Evolutionary conservation across 35 echinoderm and acorn worm species (phyloP).

Genomic region (Lytechinus variegatus): DNA sequence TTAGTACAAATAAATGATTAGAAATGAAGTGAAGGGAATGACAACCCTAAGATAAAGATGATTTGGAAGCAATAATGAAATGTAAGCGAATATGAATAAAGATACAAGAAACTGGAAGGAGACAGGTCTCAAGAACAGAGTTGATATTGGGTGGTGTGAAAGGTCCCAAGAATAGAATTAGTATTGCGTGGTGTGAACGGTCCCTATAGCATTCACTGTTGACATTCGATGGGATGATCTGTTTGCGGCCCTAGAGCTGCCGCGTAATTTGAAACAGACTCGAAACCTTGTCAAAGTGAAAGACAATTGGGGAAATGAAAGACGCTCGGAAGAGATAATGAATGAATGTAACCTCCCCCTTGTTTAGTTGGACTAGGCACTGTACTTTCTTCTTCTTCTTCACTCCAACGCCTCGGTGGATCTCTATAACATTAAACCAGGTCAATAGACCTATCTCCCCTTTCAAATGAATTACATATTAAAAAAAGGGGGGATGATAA

Average conservation of each 20-base stretch:
- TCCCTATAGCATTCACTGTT: conserved; percentile 9
- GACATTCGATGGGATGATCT: conserved; percentile 39
- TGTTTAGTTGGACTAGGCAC: conserved; percentile 23
- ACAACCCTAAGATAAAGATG: neutral
- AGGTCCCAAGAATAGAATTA: neutral
- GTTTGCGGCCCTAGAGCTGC: conserved; percentile 41
- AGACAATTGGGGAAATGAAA: conserved; percentile 47
- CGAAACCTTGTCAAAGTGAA: conserved; percentile 29
- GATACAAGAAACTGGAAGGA: neutral
- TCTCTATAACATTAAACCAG: neutral
- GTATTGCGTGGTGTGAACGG: neutral
- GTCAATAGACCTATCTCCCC: conserved; percentile 19
- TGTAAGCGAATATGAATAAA: neutral
- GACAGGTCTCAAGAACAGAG: neutral
- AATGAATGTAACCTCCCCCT: neutral
- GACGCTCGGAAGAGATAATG: conserved; percentile 37
- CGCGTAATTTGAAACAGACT: conserved; percentile 31
- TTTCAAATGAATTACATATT: neutral
- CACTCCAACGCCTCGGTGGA: neutral
- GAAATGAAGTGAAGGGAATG: neutral
- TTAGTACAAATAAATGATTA: neutral
- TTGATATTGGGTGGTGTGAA: neutral
- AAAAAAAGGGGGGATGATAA: neutral
- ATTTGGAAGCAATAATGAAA: neutral
- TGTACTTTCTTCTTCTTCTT: neutral